Evolutionary conservation across 2,888 invertebrate species (phyloP).

Genomic region (Druceiella hillmani): DNA sequence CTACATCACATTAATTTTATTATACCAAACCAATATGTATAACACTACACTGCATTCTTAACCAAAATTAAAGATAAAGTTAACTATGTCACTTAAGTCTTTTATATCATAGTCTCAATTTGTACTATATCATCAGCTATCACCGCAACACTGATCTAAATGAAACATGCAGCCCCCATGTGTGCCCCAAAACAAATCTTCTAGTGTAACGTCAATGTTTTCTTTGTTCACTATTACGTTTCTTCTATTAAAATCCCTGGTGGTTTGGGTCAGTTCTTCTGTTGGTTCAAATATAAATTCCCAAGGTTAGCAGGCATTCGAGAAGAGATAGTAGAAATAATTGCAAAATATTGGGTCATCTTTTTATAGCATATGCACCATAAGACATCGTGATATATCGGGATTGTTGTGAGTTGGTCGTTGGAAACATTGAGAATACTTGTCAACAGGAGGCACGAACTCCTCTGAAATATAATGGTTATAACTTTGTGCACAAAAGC

Average conservation of each 20-base stretch:
- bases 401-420: conserved; percentile 55
- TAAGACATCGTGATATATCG: conserved; percentile 58
- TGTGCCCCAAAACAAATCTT: conserved; percentile 56
- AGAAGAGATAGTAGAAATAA: background rate
- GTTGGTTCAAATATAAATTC: no score
- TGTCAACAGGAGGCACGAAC: conserved; percentile 44
- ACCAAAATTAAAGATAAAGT: no score
- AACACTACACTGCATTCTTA: no score
- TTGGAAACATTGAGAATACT: conserved; percentile 46
- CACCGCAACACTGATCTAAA: conserved; percentile 42
- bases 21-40: no score
- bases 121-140: no score
- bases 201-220: conserved; percentile 37
- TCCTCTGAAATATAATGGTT: conserved; percentile 51
- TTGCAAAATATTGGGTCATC: conserved; percentile 5
- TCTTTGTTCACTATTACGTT: conserved; percentile 24
- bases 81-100: no score
- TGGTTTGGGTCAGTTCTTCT: no score
- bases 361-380: conserved; percentile 60
- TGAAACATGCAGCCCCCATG: conserved; percentile 60
- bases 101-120: no score
- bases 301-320: conserved; percentile 33
- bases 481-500: conserved; percentile 37
- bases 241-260: no score
- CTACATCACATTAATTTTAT: no score